Base-by-base conservation (phyloP, 2,888 invertebrate species). In the Deilephila elpenor region DNA sequence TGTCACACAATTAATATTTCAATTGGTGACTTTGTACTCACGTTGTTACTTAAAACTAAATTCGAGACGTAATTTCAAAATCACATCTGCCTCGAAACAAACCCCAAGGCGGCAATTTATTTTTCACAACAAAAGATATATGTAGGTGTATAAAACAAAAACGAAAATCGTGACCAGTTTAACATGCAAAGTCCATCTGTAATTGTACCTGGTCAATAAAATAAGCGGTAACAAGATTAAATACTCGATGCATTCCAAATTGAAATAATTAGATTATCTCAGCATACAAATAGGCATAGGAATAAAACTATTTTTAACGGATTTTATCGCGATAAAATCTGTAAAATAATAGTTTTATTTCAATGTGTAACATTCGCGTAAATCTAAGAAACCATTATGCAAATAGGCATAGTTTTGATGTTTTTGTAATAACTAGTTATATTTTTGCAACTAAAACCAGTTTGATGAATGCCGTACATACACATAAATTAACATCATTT, bases 381-480 rank as follows among this genome's bases (percentile, higher is more conserved):
- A n/a, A n/a, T n/a, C n/a, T n/a, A n/a, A n/a, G n/a, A n/a, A n/a
- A n/a, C n/a, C n/a, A n/a, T n/a, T n/a, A n/a, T n/a, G n/a, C 20
- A 20, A 25, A 51, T 44, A 67, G 11, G n/a, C 37, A 64, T 56
- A 25, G 56, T 56, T 72, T 25, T 29, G 44, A 25, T 60, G 62
- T 25, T 71, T 62, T 64, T 70, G 71, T 61, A 71, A 73, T 61
- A 20, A 29, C 71, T 71, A 71, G 61, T 60, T 44, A 73, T 19
- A 73, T 73, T 70, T 67, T 73, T 60, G 51, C 61, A 32, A 70
- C 51, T 17, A 59, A 70, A 70, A 71, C 73, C 62, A 62, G 73
- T 73, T 73, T 73, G 56, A 20, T 19, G 32, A 70, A 70, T 53
- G 71, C 44, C 32, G 56, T 70, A 73, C 53, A 70, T 37, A 73